Conservation (phyloP, 2,113 vertebrate species). For the Apistogramma diplotaenia region DNA sequence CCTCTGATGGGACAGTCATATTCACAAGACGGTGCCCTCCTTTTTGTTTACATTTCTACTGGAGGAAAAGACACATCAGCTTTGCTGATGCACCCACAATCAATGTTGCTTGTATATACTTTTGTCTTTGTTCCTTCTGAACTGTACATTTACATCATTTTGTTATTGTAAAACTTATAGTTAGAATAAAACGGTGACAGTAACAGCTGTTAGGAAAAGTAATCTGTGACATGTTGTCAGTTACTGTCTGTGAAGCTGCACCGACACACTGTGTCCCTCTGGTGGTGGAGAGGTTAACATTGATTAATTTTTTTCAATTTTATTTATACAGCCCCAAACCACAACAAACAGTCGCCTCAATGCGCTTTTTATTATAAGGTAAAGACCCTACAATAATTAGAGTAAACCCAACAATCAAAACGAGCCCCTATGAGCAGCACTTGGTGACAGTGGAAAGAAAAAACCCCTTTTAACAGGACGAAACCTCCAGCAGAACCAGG, state of each 20-base stretch:
- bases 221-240: not conserved
- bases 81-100: constrained; percentile 38
- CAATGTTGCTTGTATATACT: constrained; percentile 69
- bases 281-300: not conserved
- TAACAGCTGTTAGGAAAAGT: constrained; percentile 22
- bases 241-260: not conserved
- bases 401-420: too few species aligned
- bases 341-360: too few species aligned
- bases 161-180: constrained; percentile 63
- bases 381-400: too few species aligned
- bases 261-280: constrained; percentile 19
- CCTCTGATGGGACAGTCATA: constrained; percentile 9
- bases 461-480: too few species aligned
- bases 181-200: constrained; percentile 63
- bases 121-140: constrained; percentile 40
- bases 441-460: too few species aligned
- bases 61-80: constrained; percentile 29
- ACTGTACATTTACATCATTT: constrained; percentile 66
- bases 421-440: too few species aligned
- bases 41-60: constrained; percentile 66
- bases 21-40: constrained; percentile 25
- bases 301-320: too few species aligned
- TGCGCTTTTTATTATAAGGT: too few species aligned
- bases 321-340: too few species aligned
- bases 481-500: too few species aligned